Percentiles rank a stretch among this genome's conserved stretches.
Evolutionary conservation across 2,113 vertebrate species (phyloP).

Genomic region (Brachirus orientalis): DNA sequence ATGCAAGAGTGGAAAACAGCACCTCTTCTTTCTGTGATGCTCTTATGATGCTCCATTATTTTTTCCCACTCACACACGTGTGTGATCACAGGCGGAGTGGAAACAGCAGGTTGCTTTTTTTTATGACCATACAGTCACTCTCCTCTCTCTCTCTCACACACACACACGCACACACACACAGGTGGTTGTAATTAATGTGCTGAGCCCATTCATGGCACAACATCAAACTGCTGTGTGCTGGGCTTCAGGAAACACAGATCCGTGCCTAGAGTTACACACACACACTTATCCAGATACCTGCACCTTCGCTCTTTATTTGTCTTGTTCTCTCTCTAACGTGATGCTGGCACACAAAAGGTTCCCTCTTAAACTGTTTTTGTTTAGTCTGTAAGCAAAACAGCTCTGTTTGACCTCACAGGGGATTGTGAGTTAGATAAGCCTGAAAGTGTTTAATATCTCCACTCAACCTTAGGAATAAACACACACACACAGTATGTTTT

Average conservation of each 20-base stretch:
- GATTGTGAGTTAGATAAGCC: slow-evolving; percentile 52
- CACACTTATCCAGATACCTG: slow-evolving; percentile 32
- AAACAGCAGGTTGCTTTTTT: slow-evolving; percentile 54
- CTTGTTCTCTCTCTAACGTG: slow-evolving; percentile 24
- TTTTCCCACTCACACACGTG: too few species aligned
- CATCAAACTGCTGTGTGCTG: slow-evolving; percentile 69
- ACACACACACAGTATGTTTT: slow-evolving; percentile 10
- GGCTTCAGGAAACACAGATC: slow-evolving; percentile 67
- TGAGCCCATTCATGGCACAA: slow-evolving; percentile 69
- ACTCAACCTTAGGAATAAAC: slow-evolving; percentile 22
- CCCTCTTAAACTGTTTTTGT: slow-evolving; percentile 59
- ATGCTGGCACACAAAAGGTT: slow-evolving; percentile 49
- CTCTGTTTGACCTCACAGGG: slow-evolving; percentile 43
- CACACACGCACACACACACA: slow-evolving; percentile 56
- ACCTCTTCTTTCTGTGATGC: slow-evolving; percentile 29
- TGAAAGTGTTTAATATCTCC: slow-evolving; percentile 34
- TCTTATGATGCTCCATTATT: slow-evolving; percentile 30
- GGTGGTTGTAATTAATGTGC: slow-evolving; percentile 79
- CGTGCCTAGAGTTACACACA: slow-evolving; percentile 59
- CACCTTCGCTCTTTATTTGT: slow-evolving; percentile 55
- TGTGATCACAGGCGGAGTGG: slow-evolving; percentile 16
- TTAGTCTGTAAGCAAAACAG: slow-evolving; percentile 65
- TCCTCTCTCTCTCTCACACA: slow-evolving; percentile 15
- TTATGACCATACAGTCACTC: slow-evolving; percentile 40
- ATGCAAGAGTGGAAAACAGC: slow-evolving; percentile 26